phyloP scores from a whole-genome alignment of 2,888 invertebrate genomes.

The Phoronis australis region DNA sequence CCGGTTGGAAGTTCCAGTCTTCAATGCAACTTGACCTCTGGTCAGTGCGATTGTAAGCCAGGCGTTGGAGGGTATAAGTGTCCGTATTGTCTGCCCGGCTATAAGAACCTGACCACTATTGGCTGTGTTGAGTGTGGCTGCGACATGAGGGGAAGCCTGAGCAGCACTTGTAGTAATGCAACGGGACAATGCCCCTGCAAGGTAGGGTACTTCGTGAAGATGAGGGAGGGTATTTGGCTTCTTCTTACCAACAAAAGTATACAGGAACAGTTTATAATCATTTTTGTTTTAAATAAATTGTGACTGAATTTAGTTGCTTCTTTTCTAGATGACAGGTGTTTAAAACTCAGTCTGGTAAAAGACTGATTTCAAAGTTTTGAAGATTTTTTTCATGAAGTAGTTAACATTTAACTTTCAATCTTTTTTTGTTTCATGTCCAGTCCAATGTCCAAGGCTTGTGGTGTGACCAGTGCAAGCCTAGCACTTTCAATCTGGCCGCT shows the following conservation, averaged over 20 bases:
- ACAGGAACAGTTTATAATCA: no score
- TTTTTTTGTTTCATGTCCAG: slow-evolving; percentile 13
- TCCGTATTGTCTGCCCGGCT: slow-evolving; percentile 14
- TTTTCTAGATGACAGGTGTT: no score
- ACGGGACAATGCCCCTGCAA: slow-evolving; percentile 24
- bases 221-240: no score
- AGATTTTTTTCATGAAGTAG: no score
- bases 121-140: slow-evolving; percentile 18
- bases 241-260: no score
- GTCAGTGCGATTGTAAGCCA: slow-evolving; percentile 24
- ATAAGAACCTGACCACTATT: slow-evolving; percentile 7
- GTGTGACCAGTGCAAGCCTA: slow-evolving; percentile 18
- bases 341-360: no score
- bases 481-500: slow-evolving; percentile 13
- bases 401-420: no score
- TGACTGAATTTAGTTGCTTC: no score
- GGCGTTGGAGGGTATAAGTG: slow-evolving; percentile 23
- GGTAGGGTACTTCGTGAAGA: no score
- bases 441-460: slow-evolving; percentile 12
- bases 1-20: slow-evolving; percentile 16
- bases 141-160: slow-evolving; percentile 12
- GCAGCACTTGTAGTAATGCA: slow-evolving; percentile 8
- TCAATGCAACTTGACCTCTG: slow-evolving; percentile 25
- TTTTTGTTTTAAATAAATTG: no score
- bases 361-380: no score